Base-by-base conservation (phyloP, 2,888 invertebrate genomes). In the Neocrepidodera transversa region DNA sequence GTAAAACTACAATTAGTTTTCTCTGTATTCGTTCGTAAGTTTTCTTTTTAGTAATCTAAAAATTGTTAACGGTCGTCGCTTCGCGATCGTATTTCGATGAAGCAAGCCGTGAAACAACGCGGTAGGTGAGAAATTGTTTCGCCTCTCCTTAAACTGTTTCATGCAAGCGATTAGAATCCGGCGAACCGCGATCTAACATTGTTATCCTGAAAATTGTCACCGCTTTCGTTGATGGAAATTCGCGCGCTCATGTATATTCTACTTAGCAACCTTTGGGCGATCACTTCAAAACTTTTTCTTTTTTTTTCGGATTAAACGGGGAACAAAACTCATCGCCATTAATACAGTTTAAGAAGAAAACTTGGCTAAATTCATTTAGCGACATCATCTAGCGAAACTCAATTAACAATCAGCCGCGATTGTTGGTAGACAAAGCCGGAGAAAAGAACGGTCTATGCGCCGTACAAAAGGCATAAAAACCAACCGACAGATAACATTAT, bases 111-210 rank as follows among this genome's bases (percentile, higher is more conserved):
- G 77, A 78, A 78, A 78, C 78, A 79, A 76, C 77, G 74, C 73
- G 75, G 74, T 71, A 74, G 75, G 72, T 71, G 70, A 69, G 76
- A 78, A 79, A 79, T 78, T 79, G 78, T 78, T 74, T 80, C 76
- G 75, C 71, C 74, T 73, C 77, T 76, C 76, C 76, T 78, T 76
- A 79, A 79, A 78, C 78, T 78, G 78, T 78, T 78, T 77, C 76
- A 78, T 77, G 76, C 76, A 76, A 72, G 62, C 78, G 79, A 79
- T 79, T 80, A 79, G 78, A 77, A 76, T 74, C 75, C 77, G 75
- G 73, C 77, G 77, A 74, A 66, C 78, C 76, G 77, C 74, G 68
- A 73, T 66, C 60, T 78, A 79, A 79, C 76, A 76, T 73, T 75
- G 78, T 78, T 79, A 78, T 74, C 68, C 67, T 69, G 77, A 75